phyloP scores from a whole-genome alignment of 2,888 invertebrate genomes.

The Eutolmus rufibarbis region DNA sequence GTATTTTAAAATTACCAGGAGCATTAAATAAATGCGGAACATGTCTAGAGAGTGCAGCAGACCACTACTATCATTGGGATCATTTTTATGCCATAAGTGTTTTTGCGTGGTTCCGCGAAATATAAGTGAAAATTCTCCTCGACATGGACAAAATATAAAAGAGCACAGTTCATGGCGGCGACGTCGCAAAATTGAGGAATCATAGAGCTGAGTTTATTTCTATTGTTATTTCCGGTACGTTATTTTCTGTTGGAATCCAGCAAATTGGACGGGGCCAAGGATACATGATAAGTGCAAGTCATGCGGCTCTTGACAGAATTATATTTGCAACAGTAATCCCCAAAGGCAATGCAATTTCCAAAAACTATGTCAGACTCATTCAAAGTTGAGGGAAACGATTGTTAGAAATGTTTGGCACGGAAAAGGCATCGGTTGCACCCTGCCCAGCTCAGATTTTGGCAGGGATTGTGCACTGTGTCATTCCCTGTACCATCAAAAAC shows the following conservation, averaged over 20 bases:
- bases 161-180: not conserved
- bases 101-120: not conserved
- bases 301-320: not conserved
- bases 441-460: not conserved
- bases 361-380: not conserved
- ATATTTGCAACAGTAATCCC: not conserved
- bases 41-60: not conserved
- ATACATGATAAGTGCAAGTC: not conserved
- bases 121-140: not conserved
- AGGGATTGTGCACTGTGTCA: not conserved
- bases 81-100: not conserved
- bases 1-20: constrained; percentile 13
- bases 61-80: not conserved
- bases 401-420: not conserved
- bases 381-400: not conserved
- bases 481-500: not conserved
- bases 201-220: not conserved
- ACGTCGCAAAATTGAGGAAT: not conserved
- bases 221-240: not conserved
- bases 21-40: not conserved
- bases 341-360: not conserved
- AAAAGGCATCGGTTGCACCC: not conserved
- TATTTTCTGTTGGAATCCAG: not conserved
- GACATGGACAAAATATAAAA: not conserved
- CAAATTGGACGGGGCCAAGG: not conserved